These are phyloP conservation scores for Chloromyia formosa DNA, from an alignment of 2,888 invertebrate species.

Conservation along the genomic window DNA sequence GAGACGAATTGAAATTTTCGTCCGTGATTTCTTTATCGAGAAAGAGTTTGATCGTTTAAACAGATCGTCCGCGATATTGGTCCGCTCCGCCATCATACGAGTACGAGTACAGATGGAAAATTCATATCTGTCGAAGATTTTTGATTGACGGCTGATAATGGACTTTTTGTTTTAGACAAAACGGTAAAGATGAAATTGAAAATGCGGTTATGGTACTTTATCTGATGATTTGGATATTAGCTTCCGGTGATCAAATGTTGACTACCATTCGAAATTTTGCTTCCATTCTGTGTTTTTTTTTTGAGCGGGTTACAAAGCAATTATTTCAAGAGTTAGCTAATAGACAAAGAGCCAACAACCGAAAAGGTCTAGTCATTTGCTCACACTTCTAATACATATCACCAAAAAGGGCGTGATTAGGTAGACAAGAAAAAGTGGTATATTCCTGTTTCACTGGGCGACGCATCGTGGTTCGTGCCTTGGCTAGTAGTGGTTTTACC, in stretches of 20 bases:
- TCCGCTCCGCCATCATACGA: too few relatives aligned
- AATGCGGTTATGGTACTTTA: slow-evolving; percentile 22
- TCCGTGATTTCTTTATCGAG: slow-evolving; percentile 39
- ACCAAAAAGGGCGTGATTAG: too few relatives aligned
- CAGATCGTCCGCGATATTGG: neutral
- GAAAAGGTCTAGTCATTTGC: too few relatives aligned
- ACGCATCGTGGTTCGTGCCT: too few relatives aligned
- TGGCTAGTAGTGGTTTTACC: too few relatives aligned
- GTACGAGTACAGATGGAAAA: slow-evolving; percentile 4
- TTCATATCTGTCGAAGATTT: neutral
- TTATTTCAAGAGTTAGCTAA: neutral
- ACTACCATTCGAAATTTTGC: neutral
- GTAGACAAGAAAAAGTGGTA: too few relatives aligned
- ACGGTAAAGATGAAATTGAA: slow-evolving; percentile 42
- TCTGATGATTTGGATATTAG: slow-evolving; percentile 22
- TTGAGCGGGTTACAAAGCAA: neutral
- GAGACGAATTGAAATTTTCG: slow-evolving; percentile 44
- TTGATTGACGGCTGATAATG: slow-evolving; percentile 41
- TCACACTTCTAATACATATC: too few relatives aligned
- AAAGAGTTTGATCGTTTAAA: neutral
- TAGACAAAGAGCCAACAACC: too few relatives aligned
- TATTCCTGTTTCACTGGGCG: too few relatives aligned
- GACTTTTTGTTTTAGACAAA: slow-evolving; percentile 40
- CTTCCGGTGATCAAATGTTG: slow-evolving; percentile 31
- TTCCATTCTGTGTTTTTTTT: neutral